A percentile compares a stretch with the other conserved stretches of the same genome.
phyloP scores from a whole-genome alignment of 2,888 invertebrate genomes.

The Sacculina carcini region DNA sequence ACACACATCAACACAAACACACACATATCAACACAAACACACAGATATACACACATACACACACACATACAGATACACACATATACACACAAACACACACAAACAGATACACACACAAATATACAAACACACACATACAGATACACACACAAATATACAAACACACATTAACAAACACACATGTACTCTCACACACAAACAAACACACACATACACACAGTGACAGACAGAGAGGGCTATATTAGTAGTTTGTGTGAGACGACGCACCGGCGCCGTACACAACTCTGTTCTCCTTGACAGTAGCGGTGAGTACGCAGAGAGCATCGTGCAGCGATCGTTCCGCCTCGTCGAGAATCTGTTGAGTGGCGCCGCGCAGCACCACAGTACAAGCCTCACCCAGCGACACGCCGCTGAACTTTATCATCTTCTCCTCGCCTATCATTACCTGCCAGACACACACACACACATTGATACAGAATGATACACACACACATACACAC shows the following conservation, averaged over 20 bases:
- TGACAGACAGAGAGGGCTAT: not conserved
- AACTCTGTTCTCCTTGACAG: constrained; percentile 71
- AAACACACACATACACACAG: too few relatives aligned
- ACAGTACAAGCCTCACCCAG: constrained; percentile 92
- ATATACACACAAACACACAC: too few relatives aligned
- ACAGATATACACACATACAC: too few relatives aligned
- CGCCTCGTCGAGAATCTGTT: constrained; percentile 94
- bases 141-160: too few relatives aligned
- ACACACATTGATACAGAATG: constrained; percentile 10
- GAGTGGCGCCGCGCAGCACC: constrained; percentile 87
- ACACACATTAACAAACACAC: too few relatives aligned
- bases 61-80: not conserved
- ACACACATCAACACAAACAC: too few relatives aligned
- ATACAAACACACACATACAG: too few relatives aligned
- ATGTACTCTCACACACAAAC: too few relatives aligned
- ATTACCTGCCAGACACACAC: constrained; percentile 32
- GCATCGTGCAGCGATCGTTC: constrained; percentile 96
- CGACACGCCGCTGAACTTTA: constrained; percentile 81
- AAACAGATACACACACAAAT: too few relatives aligned
- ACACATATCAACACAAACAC: too few relatives aligned
- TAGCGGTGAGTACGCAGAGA: constrained; percentile 81
- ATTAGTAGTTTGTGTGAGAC: not conserved
- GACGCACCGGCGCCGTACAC: constrained; percentile 61
- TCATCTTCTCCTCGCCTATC: constrained; percentile 85
- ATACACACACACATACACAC: not conserved